phyloP scores from a whole-genome alignment of 2,888 invertebrate species.

The Papilio gigon region DNA sequence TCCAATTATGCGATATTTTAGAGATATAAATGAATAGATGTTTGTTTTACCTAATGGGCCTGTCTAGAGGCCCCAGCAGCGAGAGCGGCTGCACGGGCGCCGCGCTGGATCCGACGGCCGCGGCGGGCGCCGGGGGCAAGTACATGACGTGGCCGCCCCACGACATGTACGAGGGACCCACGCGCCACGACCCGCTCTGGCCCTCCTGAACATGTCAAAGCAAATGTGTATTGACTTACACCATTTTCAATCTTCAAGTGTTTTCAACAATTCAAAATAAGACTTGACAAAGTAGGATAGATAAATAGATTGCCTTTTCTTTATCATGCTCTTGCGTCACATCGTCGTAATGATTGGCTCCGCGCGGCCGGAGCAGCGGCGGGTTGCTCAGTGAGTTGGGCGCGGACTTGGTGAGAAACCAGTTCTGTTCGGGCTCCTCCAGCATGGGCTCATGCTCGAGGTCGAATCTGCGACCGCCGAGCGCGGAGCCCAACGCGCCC shows the following conservation, averaged over 20 bases:
- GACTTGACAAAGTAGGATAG: too few relatives aligned
- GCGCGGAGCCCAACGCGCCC: constrained; percentile 80
- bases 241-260: too few relatives aligned
- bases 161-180: constrained; percentile 80
- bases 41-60: constrained; percentile 70
- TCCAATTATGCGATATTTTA: too few relatives aligned
- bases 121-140: constrained; percentile 81
- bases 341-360: constrained; percentile 63
- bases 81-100: constrained; percentile 70
- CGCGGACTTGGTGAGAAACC: constrained; percentile 91
- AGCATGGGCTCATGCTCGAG: constrained; percentile 78
- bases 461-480: constrained; percentile 78
- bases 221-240: background rate
- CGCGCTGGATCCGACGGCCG: constrained; percentile 64
- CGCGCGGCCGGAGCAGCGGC: constrained; percentile 65
- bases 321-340: constrained; percentile 68
- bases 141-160: constrained; percentile 91
- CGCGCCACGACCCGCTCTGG: constrained; percentile 60
- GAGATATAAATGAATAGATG: too few relatives aligned
- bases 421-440: constrained; percentile 84
- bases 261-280: too few relatives aligned
- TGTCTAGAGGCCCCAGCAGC: constrained; percentile 65
- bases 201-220: constrained; percentile 55
- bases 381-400: constrained; percentile 89
- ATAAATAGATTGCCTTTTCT: too few relatives aligned